phyloP scores from a whole-genome alignment of 2,888 invertebrate genomes.

The Drosophila robusta region DNA sequence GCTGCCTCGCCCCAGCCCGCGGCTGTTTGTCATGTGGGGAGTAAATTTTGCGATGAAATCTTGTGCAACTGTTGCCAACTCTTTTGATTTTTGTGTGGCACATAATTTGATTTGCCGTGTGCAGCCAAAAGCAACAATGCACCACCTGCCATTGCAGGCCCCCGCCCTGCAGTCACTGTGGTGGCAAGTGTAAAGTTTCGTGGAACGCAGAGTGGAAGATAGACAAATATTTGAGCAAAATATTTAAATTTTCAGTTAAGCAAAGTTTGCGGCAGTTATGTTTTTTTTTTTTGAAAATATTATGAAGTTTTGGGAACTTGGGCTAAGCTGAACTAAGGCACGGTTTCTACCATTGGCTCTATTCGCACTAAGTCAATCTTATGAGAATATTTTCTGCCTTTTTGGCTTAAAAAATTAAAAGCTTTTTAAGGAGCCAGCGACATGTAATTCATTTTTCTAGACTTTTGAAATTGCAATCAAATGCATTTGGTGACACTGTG shows the following conservation, averaged over 20 bases:
- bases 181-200: background rate
- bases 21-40: conserved; percentile 13
- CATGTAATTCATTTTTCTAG: background rate
- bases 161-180: conserved; percentile 10
- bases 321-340: too few relatives aligned
- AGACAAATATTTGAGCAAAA: background rate
- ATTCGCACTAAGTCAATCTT: background rate
- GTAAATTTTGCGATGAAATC: conserved; percentile 40
- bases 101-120: conserved; percentile 60
- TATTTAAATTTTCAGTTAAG: conserved; percentile 1
- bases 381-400: background rate
- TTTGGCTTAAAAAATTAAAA: background rate
- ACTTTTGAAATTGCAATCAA: background rate
- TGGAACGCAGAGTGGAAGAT: background rate
- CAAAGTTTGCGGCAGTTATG: background rate
- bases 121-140: conserved; percentile 45
- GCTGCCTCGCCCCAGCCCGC: conserved; percentile 41
- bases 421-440: too few relatives aligned
- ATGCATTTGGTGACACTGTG: conserved; percentile 21
- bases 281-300: background rate
- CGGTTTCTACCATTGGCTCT: background rate
- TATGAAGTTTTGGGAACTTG: background rate
- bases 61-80: conserved; percentile 51
- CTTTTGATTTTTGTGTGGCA: conserved; percentile 46
- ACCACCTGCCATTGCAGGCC: conserved; percentile 10